Evolutionary conservation across 2,113 vertebrate genomes (phyloP).

Genomic region (Epinephelus fuscoguttatus): DNA sequence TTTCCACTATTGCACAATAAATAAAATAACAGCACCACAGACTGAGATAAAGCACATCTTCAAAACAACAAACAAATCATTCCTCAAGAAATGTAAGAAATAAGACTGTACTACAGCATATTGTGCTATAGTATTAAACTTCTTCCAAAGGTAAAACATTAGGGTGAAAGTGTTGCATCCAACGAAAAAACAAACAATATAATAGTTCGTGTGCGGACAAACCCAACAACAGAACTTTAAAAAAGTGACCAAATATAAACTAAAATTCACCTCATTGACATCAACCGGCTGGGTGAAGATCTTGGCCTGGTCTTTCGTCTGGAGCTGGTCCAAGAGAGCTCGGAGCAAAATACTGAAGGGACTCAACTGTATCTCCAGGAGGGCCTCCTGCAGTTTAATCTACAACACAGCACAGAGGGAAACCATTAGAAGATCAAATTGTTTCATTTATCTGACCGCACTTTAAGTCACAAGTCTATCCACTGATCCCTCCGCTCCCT

Average conservation of each 20-base stretch:
- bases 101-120: not conserved
- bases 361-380: constrained; percentile 94
- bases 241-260: not conserved
- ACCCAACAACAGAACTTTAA: not conserved
- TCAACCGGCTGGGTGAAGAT: constrained; percentile 97
- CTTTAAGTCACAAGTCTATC: not conserved
- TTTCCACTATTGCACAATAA: not conserved
- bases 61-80: not conserved
- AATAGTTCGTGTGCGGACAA: not conserved
- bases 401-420: constrained; percentile 60
- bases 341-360: constrained; percentile 93
- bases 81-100: not conserved
- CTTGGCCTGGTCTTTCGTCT: constrained; percentile 93
- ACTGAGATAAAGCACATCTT: not conserved
- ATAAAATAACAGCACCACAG: not conserved
- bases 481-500: not conserved
- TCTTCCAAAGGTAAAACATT: not conserved
- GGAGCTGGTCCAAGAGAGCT: constrained; percentile 92
- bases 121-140: not conserved
- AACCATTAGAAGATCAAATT: not conserved
- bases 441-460: not conserved
- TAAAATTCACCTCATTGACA: constrained; percentile 88
- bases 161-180: not conserved
- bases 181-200: not conserved
- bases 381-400: constrained; percentile 94